Evolutionary conservation across 1,140 invertebrate genomes (phyloP).

Genomic region (Drosophila serrata): DNA sequence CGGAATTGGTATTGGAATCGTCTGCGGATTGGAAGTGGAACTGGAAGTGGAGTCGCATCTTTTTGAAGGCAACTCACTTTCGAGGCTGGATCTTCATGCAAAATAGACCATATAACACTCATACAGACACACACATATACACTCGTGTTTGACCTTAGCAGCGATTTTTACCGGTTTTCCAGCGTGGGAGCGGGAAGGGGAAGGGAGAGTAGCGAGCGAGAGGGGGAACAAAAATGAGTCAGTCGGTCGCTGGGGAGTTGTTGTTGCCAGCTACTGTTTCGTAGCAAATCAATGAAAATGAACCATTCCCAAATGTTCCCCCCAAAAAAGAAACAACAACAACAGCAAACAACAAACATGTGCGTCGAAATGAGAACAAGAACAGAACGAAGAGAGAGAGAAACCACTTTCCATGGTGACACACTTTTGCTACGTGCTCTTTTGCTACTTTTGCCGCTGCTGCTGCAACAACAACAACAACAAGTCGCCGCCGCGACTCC

Average conservation of each 20-base stretch:
- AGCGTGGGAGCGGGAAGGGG: constrained; percentile 25
- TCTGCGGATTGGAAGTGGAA: constrained; percentile 16
- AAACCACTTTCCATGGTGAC: constrained; percentile 83
- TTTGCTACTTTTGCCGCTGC: constrained; percentile 77
- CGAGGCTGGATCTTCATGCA: constrained; percentile 51
- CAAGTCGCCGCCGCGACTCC: constrained; percentile 61
- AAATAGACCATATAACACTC: constrained; percentile 65
- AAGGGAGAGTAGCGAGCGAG: neutral
- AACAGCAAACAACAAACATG: constrained; percentile 57
- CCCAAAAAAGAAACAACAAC: constrained; percentile 27
- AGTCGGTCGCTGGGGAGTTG: constrained; percentile 66
- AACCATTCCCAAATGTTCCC: constrained; percentile 63
- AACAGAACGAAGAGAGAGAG: constrained; percentile 54
- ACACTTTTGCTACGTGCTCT: constrained; percentile 81
- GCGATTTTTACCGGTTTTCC: constrained; percentile 72
- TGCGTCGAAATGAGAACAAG: constrained; percentile 68
- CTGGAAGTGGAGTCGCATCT: constrained; percentile 43
- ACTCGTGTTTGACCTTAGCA: constrained; percentile 69
- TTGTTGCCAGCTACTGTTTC: constrained; percentile 17
- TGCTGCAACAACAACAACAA: constrained; percentile 59
- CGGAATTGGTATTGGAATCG: constrained; percentile 36
- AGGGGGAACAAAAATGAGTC: constrained; percentile 66
- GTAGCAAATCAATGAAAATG: constrained; percentile 71
- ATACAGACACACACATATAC: neutral
- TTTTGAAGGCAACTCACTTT: constrained; percentile 40